Conservation (phyloP, 2,797 vertebrate genomes). For the Acrossocheilus wenchowensis region DNA sequence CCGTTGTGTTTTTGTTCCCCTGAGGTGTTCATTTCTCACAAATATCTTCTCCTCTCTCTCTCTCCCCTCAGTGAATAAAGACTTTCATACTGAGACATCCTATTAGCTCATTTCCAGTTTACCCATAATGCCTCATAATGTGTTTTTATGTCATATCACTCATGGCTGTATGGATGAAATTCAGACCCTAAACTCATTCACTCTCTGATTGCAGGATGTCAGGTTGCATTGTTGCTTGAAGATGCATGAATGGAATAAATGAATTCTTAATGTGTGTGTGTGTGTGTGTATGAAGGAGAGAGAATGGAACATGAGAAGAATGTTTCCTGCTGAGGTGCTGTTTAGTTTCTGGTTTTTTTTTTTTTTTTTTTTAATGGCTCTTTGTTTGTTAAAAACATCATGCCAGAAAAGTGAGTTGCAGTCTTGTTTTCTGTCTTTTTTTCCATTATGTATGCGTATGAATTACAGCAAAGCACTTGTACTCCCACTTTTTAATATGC, state of each 20-base stretch:
- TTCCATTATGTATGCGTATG: background rate
- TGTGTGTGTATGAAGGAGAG: slow-evolving; percentile 19
- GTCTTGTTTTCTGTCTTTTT: background rate
- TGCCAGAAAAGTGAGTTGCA: slow-evolving; percentile 1
- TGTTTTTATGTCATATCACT: slow-evolving; percentile 52
- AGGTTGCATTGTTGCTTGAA: slow-evolving; percentile 50
- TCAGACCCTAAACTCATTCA: slow-evolving; percentile 46
- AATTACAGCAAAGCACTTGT: slow-evolving; percentile 2
- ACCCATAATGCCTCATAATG: slow-evolving; percentile 43
- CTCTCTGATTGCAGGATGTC: slow-evolving; percentile 49
- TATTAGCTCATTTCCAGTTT: slow-evolving; percentile 49
- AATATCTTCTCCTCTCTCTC: slow-evolving; percentile 28
- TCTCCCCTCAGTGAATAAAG: slow-evolving; percentile 40
- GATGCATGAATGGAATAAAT: slow-evolving; percentile 53
- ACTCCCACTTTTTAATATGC: background rate
- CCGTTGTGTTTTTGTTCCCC: slow-evolving; percentile 49
- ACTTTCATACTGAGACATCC: slow-evolving; percentile 49
- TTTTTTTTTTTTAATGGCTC: background rate
- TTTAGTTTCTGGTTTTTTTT: slow-evolving; percentile 27
- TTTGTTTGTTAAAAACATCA: slow-evolving; percentile 42
- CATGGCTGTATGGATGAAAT: slow-evolving; percentile 46
- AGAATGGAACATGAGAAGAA: slow-evolving; percentile 38
- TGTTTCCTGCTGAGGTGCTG: slow-evolving; percentile 40
- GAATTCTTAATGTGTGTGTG: slow-evolving; percentile 52
- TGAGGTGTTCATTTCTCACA: slow-evolving; percentile 51